Evolutionary conservation across 2,888 invertebrate genomes (phyloP), one percentile per base, ranked within the genome.

Genomic region (Dexiosoma caninum): DNA sequence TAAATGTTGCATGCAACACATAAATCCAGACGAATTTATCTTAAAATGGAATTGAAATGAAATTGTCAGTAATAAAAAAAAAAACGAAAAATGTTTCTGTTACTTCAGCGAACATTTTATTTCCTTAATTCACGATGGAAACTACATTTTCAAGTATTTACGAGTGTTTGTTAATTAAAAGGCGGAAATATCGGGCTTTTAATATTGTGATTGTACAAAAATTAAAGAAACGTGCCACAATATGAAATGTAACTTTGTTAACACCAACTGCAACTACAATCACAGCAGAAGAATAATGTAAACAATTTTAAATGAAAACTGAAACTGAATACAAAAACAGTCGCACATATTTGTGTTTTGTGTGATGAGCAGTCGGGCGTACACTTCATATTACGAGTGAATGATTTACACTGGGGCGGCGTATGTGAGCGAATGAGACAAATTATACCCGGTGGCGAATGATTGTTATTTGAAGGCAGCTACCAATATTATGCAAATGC

Each of bases 1-100:
- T 21, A 57, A 69, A 69, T 23, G 32, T 57, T 69, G 55, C 44
- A 69, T 57, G 55, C 64, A 69, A 69, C 69, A 57, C 19, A 57
- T 46, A 23, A 46, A 35, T 10, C 42, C 44, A 23, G 21, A 7
- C n/a, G n/a, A 67, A 44, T 55, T 42, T 14, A 10, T 35, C 23
- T 66, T 49, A 12, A 42, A 67, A 67, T 14, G n/a, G 3, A 67
- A 27, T 14, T 27, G 30, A 30, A 53, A 53, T 53, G n/a, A n/a
- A n/a, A n/a, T n/a, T n/a, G n/a, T n/a, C n/a, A n/a, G n/a, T n/a
- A n/a, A n/a, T n/a, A n/a, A n/a, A n/a, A n/a, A n/a, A n/a, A n/a
- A n/a, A n/a, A n/a, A n/a, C n/a, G n/a, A n/a, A n/a, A n/a, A n/a
- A n/a, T n/a, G n/a, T n/a, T n/a, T n/a, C n/a, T n/a, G n/a, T n/a